Base-by-base conservation (phyloP, 2,113 vertebrate species). In the Corythaeola cristata region DNA sequence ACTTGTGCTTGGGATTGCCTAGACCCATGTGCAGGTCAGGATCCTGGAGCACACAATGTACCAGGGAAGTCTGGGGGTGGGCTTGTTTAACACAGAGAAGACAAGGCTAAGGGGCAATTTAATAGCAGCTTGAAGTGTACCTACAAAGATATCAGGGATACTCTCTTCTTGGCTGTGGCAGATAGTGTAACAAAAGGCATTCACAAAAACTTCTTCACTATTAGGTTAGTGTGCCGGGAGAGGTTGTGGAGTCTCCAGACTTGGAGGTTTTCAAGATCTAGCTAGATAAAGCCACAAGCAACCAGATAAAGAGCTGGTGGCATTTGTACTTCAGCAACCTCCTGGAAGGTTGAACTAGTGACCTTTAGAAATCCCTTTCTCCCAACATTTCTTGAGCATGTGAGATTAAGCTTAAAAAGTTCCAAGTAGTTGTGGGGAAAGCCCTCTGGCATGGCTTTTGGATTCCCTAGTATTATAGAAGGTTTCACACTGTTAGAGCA, bases 241-340 rank as follows among this genome's bases (percentile, higher is more conserved):
- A 44, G 11, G 12, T 50, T 50, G 20, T 33, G 13, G 11, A 52
- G 11, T 37, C 88, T 74, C 78, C 56, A 82, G 33, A 15, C 39
- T 24, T 39, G 21, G 18, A 76, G 5, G 12, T 56, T 88, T 92
- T 94, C 60, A 28, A 3, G 41, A 44, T 37, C 11, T 45, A 22
- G 6, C 28, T 77, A 28, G 21, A 35, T 12, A 74, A 85, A 89
- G 23, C 7, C 30, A 7, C 1, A 15, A 39, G 9, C 30, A 64
- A 22, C 5, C 22, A 55, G 3, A 55, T 55, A 21, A 75, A 52
- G 26, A 45, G 8, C 45, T 53, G 23, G 15, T 53, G 32, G 20
- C 15, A 58, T 6, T 7, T 1, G 0, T 10, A 9, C 32, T 47
- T 86, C 20, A 62, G 10, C 27, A 47, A 37, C 3, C 3, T 14